These are phyloP conservation scores for Drosophila carrolli DNA, from an alignment of 1,140 invertebrate genomes.

Conservation along the genomic window DNA sequence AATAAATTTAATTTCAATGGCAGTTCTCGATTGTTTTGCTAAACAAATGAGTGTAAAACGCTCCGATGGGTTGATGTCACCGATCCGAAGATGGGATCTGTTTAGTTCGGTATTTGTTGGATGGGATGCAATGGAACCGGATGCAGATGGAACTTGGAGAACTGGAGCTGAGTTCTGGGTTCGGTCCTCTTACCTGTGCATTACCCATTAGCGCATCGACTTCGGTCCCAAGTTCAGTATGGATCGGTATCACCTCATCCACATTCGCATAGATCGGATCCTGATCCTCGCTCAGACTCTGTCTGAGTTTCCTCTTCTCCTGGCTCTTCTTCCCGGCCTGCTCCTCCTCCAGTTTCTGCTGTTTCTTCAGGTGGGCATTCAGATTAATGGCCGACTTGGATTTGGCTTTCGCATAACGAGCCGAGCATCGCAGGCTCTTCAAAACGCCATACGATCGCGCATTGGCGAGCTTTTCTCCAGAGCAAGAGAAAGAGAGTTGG, in stretches of 20 bases:
- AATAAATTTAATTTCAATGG: constrained; percentile 68
- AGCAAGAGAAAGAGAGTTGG: constrained; percentile 2
- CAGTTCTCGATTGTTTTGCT: constrained; percentile 32
- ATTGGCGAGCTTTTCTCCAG: constrained; percentile 62
- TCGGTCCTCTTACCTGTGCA: constrained; percentile 63
- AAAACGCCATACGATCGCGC: constrained; percentile 72
- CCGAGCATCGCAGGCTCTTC: constrained; percentile 67
- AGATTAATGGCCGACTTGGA: constrained; percentile 74
- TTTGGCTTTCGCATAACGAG: constrained; percentile 66
- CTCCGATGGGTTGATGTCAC: constrained; percentile 36
- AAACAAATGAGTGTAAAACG: constrained; percentile 32
- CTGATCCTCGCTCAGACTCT: constrained; percentile 42
- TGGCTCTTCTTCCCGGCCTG: constrained; percentile 13
- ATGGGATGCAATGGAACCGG: constrained; percentile 28
- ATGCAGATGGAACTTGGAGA: constrained; percentile 40
- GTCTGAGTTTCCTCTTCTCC: constrained; percentile 18
- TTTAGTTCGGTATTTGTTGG: constrained; percentile 27
- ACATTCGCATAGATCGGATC: constrained; percentile 62
- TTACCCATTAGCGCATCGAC: constrained; percentile 74
- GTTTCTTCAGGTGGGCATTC: constrained; percentile 65
- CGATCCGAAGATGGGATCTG: constrained; percentile 20
- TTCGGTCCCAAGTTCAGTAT: constrained; percentile 20
- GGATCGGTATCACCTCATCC: constrained; percentile 41
- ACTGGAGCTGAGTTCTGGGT: constrained; percentile 26
- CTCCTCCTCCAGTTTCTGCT: constrained; percentile 49